Conservation (phyloP, 2,888 invertebrate species). For the Aphidius colemani region DNA sequence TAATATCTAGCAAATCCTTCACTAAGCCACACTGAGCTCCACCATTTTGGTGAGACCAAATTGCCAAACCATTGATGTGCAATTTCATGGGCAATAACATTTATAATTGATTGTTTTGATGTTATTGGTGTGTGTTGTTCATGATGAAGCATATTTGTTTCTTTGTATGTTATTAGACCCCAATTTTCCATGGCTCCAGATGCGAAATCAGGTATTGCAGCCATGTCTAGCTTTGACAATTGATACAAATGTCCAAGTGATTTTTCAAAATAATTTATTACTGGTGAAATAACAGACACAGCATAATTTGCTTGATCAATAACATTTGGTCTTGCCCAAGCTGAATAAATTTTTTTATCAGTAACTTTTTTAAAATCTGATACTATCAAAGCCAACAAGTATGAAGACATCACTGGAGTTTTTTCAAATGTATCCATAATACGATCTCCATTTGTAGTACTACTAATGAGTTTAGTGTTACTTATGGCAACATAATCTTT, state of each 20-base stretch:
- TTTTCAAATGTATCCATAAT: constrained; percentile 59
- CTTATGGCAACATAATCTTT: constrained; percentile 47
- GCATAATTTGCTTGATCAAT: constrained; percentile 71
- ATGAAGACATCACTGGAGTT: constrained; percentile 77
- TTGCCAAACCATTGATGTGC: constrained; percentile 64
- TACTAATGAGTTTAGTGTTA: constrained; percentile 42
- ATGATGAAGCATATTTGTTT: constrained; percentile 80
- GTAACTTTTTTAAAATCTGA: constrained; percentile 67
- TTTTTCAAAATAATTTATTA: constrained; percentile 59
- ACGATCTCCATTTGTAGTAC: constrained; percentile 35
- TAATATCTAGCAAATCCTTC: constrained; percentile 65
- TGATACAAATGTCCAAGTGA: constrained; percentile 58
- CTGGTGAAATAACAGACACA: constrained; percentile 54
- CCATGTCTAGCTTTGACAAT: constrained; percentile 63
- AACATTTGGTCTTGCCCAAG: constrained; percentile 72
- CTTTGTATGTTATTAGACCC: constrained; percentile 63
- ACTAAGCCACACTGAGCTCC: constrained; percentile 58
- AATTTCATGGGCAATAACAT: constrained; percentile 63
- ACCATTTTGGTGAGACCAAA: constrained; percentile 55
- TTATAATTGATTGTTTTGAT: constrained; percentile 43
- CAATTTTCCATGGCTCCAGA: constrained; percentile 65
- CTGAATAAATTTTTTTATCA: constrained; percentile 28
- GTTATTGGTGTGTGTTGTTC: constrained; percentile 33
- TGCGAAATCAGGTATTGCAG: constrained; percentile 65
- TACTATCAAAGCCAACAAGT: constrained; percentile 82